phyloP scores from a whole-genome alignment of 2,797 vertebrate species.

The Mionectes olivaceus region DNA sequence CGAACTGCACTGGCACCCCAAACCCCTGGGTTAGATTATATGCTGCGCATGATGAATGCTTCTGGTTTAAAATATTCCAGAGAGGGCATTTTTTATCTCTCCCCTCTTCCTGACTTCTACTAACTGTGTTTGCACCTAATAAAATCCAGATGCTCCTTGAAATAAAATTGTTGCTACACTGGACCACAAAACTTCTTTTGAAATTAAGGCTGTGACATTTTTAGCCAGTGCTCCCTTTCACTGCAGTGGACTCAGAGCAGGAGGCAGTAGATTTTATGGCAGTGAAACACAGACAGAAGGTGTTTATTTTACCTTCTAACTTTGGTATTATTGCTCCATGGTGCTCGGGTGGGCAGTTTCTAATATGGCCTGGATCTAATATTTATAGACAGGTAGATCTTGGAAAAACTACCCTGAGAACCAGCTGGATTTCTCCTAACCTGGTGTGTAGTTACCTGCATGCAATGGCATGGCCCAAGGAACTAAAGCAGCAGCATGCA shows the following conservation, averaged over 20 bases:
- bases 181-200: background rate
- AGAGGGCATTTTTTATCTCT: constrained; percentile 32
- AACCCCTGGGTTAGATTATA: background rate
- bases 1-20: constrained; percentile 9
- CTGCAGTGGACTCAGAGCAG: background rate
- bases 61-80: constrained; percentile 49
- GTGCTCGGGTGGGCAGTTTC: background rate
- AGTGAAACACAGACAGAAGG: background rate
- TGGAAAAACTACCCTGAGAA: background rate
- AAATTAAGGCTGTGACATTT: constrained; percentile 4
- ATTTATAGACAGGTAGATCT: background rate
- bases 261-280: background rate
- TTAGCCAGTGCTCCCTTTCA: background rate
- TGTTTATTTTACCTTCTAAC: background rate
- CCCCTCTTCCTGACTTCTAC: background rate
- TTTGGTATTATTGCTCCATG: background rate
- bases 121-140: constrained; percentile 33
- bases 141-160: constrained; percentile 40
- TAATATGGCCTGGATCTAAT: background rate
- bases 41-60: constrained; percentile 21
- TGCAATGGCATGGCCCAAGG: background rate
- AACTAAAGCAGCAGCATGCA: background rate
- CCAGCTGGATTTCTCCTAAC: background rate
- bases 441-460: background rate
- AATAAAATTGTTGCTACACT: background rate